Conservation (phyloP, 1,140 invertebrate species). For the Leptopilina boulardi region DNA sequence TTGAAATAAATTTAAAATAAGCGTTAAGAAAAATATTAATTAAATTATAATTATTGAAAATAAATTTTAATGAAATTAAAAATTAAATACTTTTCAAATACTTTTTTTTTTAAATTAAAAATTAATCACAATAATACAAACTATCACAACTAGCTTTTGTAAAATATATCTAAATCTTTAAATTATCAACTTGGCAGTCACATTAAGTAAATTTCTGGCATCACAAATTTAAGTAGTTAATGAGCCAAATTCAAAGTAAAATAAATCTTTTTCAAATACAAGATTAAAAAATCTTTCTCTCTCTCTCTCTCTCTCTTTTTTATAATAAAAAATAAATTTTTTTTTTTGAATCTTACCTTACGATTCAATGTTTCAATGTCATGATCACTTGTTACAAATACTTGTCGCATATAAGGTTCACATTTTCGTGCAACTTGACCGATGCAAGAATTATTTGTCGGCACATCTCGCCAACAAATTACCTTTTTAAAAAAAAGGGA, state of each 20-base stretch:
- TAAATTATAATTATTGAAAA: no score
- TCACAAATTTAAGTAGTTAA: neutral
- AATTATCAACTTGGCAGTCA: constrained; percentile 37
- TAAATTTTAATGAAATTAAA: no score
- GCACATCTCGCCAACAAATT: constrained; percentile 94
- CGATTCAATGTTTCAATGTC: constrained; percentile 76
- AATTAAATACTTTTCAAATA: neutral
- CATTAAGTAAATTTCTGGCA: neutral
- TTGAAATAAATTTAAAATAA: no score
- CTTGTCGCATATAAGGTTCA: constrained; percentile 97
- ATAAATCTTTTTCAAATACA: no score
- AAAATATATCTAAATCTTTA: constrained; percentile 23
- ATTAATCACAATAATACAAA: no score
- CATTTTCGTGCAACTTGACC: constrained; percentile 93
- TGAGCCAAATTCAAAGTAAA: neutral
- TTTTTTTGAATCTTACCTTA: no score
- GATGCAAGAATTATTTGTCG: constrained; percentile 89
- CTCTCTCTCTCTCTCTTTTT: no score
- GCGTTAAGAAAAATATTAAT: no score
- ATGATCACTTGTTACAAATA: constrained; percentile 86
- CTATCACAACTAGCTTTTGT: no score
- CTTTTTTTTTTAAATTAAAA: neutral
- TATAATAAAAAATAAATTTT: no score
- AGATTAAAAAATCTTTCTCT: no score
- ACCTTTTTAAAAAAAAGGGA: constrained; percentile 76